A percentile compares a stretch with the other conserved stretches of the same genome.
phyloP scores from a whole-genome alignment of 2,797 vertebrate species.

The Poecilia wingei region DNA sequence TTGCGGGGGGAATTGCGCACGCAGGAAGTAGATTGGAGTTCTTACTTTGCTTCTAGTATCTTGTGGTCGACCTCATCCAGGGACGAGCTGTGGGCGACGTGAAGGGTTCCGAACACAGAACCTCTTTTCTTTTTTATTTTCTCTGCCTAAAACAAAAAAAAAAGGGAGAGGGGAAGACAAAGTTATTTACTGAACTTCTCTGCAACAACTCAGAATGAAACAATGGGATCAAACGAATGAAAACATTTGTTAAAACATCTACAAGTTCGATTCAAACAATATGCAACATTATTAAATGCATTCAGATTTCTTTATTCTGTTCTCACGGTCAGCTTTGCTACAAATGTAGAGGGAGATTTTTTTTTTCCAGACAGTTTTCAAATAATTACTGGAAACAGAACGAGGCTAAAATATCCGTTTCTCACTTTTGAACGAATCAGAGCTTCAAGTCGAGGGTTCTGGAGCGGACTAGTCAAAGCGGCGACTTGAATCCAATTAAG shows the following conservation, averaged over 20 bases:
- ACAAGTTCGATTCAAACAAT: not conserved
- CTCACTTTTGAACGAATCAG: no score
- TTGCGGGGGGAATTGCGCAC: not conserved
- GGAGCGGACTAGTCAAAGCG: not conserved
- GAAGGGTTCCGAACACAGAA: constrained; percentile 94
- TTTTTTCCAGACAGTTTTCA: not conserved
- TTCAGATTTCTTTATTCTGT: not conserved
- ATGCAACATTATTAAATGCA: not conserved
- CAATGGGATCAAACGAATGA: not conserved
- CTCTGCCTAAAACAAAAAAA: constrained; percentile 84
- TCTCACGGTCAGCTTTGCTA: not conserved
- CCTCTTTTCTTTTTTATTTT: constrained; percentile 98
- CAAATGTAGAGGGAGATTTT: not conserved
- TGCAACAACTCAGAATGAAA: not conserved
- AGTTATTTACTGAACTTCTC: not conserved
- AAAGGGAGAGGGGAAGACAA: constrained; percentile 9
- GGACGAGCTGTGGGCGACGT: constrained; percentile 96
- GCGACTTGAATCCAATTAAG: not conserved
- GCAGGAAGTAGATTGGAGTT: constrained; percentile 2
- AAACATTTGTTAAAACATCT: not conserved
- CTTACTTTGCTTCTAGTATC: constrained; percentile 98
- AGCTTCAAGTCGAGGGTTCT: not conserved
- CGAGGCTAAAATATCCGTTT: not conserved
- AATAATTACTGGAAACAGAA: not conserved
- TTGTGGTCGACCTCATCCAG: constrained; percentile 98